A percentile compares a stretch with the other conserved stretches of the same genome.
Conservation (phyloP, 2,888 invertebrate genomes). For the Trichopoda pennipes region DNA sequence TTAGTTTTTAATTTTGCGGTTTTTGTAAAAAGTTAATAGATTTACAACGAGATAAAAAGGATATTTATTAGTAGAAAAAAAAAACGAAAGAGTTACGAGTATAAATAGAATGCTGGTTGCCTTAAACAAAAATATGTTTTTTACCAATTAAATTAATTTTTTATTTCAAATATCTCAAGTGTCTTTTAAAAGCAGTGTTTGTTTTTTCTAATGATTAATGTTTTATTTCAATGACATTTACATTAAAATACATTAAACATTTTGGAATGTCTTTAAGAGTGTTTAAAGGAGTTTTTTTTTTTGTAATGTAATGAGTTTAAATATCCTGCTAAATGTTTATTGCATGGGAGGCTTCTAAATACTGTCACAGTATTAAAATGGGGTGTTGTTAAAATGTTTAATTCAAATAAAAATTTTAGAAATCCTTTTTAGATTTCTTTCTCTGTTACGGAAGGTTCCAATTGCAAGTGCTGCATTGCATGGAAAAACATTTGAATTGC, state of each 20-base stretch:
- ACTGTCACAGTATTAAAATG: too few relatives aligned
- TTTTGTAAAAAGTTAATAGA: constrained; percentile 25
- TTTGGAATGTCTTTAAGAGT: constrained; percentile 5
- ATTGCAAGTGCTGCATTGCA: too few relatives aligned
- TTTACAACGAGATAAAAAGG: background rate
- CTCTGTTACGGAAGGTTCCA: too few relatives aligned
- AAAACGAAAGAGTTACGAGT: constrained; percentile 49
- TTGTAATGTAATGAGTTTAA: constrained; percentile 13
- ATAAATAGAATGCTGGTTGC: constrained; percentile 43
- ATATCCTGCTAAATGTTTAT: constrained; percentile 29
- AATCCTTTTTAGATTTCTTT: too few relatives aligned
- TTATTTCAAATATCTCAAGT: background rate
- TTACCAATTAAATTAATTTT: background rate
- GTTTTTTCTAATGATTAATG: constrained; percentile 23
- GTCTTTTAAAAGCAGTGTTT: background rate
- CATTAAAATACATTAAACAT: background rate
- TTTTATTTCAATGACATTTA: constrained; percentile 19
- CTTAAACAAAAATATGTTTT: background rate
- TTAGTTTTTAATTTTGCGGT: constrained; percentile 44
- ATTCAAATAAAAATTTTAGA: too few relatives aligned
- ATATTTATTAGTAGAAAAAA: background rate
- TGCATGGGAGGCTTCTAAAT: background rate
- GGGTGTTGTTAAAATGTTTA: too few relatives aligned
- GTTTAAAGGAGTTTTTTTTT: constrained; percentile 1
- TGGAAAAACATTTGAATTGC: too few relatives aligned